Evolutionary conservation across 2,113 vertebrate species (phyloP).

Genomic region (Artemisiospiza belli): DNA sequence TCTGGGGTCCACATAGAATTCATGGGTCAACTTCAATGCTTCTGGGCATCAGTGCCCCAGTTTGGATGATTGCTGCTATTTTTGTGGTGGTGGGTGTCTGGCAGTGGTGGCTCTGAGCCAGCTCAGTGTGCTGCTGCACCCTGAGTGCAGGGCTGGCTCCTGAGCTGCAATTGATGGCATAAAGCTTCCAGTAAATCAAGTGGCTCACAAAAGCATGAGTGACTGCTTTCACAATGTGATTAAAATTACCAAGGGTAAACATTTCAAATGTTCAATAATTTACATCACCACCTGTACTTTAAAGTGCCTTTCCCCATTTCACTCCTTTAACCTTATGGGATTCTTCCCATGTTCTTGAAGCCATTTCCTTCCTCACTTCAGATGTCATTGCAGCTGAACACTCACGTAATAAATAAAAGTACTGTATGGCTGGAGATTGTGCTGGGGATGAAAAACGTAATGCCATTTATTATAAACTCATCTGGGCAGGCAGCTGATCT

Average conservation of each 20-base stretch:
- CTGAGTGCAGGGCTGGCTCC: constrained; percentile 1
- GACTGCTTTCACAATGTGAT: constrained; percentile 46
- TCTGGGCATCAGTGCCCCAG: not conserved
- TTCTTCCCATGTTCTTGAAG: constrained; percentile 31
- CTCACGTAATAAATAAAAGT: constrained; percentile 12
- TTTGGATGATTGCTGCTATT: not conserved
- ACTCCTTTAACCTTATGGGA: not conserved
- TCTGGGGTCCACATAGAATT: not conserved
- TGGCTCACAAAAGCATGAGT: constrained; percentile 18
- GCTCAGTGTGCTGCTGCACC: not conserved
- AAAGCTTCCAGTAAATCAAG: constrained; percentile 48
- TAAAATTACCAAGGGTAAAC: constrained; percentile 53
- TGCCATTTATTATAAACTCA: not conserved
- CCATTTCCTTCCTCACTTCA: not conserved
- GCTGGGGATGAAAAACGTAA: not conserved
- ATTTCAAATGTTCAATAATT: constrained; percentile 38
- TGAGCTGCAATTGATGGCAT: not conserved
- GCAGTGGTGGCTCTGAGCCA: not conserved
- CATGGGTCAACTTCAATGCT: not conserved
- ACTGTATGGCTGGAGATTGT: not conserved
- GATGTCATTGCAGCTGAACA: not conserved
- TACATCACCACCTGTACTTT: constrained; percentile 35
- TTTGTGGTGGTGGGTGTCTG: not conserved
- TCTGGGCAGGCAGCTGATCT: not conserved
- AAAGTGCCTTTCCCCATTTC: constrained; percentile 7